Conservation (phyloP, 2,888 invertebrate genomes). For the Melanotus villosus region DNA sequence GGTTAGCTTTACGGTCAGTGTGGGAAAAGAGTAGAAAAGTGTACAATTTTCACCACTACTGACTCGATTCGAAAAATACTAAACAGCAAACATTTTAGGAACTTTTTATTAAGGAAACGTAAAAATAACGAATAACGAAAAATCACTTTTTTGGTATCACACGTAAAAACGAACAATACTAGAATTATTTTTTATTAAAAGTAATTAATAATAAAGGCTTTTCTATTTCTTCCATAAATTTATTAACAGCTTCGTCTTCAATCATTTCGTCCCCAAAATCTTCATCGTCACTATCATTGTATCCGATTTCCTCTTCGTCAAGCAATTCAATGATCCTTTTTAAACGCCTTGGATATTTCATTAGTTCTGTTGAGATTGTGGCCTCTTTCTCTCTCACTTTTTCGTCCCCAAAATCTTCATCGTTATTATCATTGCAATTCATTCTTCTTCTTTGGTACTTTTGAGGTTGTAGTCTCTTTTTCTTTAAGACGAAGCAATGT, state of each 20-base stretch:
- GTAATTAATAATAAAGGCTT: not conserved
- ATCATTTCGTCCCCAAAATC: constrained; percentile 5
- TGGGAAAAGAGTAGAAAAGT: too few species aligned
- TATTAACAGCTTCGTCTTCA: not conserved
- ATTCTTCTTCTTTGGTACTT: not conserved
- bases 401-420: constrained; percentile 8
- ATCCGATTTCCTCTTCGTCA: not conserved
- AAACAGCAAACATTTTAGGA: too few species aligned
- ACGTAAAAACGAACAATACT: too few species aligned
- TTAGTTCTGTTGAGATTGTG: not conserved
- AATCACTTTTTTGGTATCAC: too few species aligned
- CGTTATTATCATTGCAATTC: too few species aligned
- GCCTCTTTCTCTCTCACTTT: not conserved
- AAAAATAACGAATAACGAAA: too few species aligned
- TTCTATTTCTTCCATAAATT: not conserved
- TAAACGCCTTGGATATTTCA: not conserved
- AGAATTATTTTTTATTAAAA: too few species aligned
- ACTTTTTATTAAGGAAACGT: too few species aligned
- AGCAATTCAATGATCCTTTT: not conserved
- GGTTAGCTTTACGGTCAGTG: too few species aligned
- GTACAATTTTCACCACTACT: too few species aligned
- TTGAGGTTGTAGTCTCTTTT: not conserved
- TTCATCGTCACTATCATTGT: not conserved
- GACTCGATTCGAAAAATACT: too few species aligned
- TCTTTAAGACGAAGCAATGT: not conserved